phyloP scores from a whole-genome alignment of 37 sponge, comb jelly and placozoan species.

The Ianthella basta region DNA sequence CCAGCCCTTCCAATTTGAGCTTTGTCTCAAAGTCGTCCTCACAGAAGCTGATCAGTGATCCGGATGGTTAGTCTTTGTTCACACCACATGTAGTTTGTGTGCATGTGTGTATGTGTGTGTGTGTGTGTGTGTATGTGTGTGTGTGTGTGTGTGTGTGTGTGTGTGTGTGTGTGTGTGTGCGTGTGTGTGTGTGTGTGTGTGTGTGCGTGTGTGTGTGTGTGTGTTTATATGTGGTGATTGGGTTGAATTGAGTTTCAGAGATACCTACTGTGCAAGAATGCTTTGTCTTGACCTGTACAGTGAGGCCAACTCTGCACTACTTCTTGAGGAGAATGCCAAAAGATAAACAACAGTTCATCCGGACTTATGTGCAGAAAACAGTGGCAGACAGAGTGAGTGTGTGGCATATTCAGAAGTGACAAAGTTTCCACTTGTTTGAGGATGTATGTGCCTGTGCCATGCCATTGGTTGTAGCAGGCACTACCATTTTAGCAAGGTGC shows the following conservation, averaged over 20 bases:
- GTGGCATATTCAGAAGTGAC: background rate
- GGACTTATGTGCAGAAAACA: slow-evolving; percentile 44
- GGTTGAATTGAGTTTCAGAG: too few relatives aligned
- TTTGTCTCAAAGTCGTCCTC: background rate
- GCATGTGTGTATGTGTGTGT: too few relatives aligned
- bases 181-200: slow-evolving; percentile 12
- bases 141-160: too few relatives aligned
- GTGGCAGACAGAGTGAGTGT: slow-evolving; percentile 59
- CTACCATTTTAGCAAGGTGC: too few relatives aligned
- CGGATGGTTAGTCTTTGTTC: too few relatives aligned
- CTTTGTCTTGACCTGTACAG: slow-evolving; percentile 18
- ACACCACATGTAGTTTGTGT: too few relatives aligned
- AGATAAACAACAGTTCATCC: slow-evolving; percentile 32
- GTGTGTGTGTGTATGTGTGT: too few relatives aligned
- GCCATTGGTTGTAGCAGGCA: too few relatives aligned
- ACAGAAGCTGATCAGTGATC: background rate
- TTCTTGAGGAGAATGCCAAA: background rate
- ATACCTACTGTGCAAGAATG: too few relatives aligned
- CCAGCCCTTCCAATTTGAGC: too few relatives aligned
- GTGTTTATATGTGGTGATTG: background rate
- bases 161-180: background rate
- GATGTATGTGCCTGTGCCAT: too few relatives aligned
- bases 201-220: slow-evolving; percentile 1
- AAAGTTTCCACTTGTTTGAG: background rate
- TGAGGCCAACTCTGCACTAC: slow-evolving; percentile 28